Base-by-base conservation (phyloP, 2,888 invertebrate genomes). In the Spodoptera littoralis region DNA sequence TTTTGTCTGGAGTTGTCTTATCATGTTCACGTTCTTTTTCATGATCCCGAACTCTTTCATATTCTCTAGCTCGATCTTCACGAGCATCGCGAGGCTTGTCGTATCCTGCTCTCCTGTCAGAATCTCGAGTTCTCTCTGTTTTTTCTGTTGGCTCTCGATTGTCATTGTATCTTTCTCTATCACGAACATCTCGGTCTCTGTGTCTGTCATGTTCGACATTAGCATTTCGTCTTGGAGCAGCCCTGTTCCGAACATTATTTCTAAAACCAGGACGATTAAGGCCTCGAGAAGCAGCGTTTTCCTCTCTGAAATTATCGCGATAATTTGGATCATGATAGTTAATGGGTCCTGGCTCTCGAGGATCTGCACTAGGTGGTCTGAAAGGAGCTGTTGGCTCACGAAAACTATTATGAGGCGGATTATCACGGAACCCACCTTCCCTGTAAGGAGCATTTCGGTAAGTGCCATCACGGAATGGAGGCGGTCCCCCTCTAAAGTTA, bases 1-100 rank as follows among this genome's bases (percentile, higher is more conserved):
- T 94, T 75, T 89, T 93, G 53, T 94, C 94, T 4, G 94, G 93
- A 9, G 92, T 87, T n/a, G 77, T 73, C 70, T 88, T 90, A 36
- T 95, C 95, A 79, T 90, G 89, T 47, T 92, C 91, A 78, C 92
- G 90, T 76, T 94, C 94, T 78, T 91, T 95, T 63, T 93, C 93
- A 74, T 87, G 88, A 58, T 93, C 93, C 60, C 89, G 85, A 67
- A 84, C 82, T 86, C 86, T 83, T n/a, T 90, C 90, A 72, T 86
- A 85, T 12, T 90, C 90, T 58, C 90, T 86, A 24, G 74, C 43
- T 11, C 90, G 84, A 24, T 90, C 90, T 36, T 90, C 90, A 43
- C 77, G 90, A 83, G 55, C 85, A 84, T 71, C 88, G 65, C 81
- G 90, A 83, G 74, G 88, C 90, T 86, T 94, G 70, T 85, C 88